Base-by-base conservation (phyloP, 2,888 invertebrate species). In the Andrena camellia region DNA sequence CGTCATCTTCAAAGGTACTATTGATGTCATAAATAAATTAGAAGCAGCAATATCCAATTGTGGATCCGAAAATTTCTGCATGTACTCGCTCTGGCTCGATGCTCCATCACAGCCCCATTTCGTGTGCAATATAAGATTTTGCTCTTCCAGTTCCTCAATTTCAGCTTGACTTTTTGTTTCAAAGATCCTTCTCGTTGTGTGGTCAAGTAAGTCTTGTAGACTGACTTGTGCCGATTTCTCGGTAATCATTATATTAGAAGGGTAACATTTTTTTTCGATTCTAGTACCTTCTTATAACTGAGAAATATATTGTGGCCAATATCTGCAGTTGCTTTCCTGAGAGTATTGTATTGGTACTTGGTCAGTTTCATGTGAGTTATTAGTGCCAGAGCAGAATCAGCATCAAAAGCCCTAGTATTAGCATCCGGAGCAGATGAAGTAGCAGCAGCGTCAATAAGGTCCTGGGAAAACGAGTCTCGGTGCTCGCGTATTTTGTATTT, bases 191-290 rank as follows among this genome's bases (percentile, higher is more conserved):
- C 10, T 33, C 5, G 52, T 54, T 2, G 17, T 54, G 17, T 54
- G 68, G 23, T 68, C 68, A 52, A 68, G 68, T 20, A 54, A 68
- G 31, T 52, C 31, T 68, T 68, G 54, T 33, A 54, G 20, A 68
- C 54, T 52, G 13, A 54, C 54, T 33, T 31, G n/a, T 68, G 54
- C 54, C 54, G 6, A 52, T 23, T 52, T 68, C 52, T 68, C 52
- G 52, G 17, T 52, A 52, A 52, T n/a, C 2, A 50, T 17, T n/a
- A 50, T 50, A 17, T 50, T 50, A 50, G 17, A 13, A 50, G 50
- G 50, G n/a, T 50, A 50, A 50, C n/a, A 50, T n/a, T 50, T 50
- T 50, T 50, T n/a, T 52, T 52, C 2, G 52, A 0, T 6, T 52
- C 52, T 17, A 52, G 6, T 52, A 52, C 0, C 52, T 17, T 52